Evolutionary conservation across 2,113 vertebrate genomes (phyloP), one percentile per base, ranked within the genome.

Genomic region (Sebastes fasciatus): DNA sequence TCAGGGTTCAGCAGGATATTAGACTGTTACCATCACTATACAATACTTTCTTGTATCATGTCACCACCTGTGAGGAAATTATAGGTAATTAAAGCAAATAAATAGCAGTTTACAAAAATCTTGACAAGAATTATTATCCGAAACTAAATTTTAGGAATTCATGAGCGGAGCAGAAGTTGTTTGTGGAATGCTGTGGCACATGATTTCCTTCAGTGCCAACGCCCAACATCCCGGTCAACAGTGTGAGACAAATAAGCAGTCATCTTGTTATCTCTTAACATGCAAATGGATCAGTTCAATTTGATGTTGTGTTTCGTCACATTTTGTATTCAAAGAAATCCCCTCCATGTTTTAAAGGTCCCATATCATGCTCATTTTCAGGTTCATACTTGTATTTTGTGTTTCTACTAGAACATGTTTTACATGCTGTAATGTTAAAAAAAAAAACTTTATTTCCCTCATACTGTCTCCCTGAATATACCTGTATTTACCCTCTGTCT

Each of bases 181-280:
- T 90, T 91, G 89, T 92, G 79, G 86, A 89, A 88, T 85, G 80
- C 82, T 66, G 21, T 80, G 80, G 70, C 83, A 80, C 62, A 86
- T 90, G 73, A 91, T 80, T 87, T 88, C 89, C 84, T 72, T 40
- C n/a, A 6, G 6, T 65, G 83, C 74, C 73, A 57, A 0, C 58
- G 43, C 78, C 67, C 90, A 43, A 26, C 84, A 62, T 63, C 57
- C 76, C 81, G 70, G 58, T 64, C 74, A 84, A 84, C 21, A 79
- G 91, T 85, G 88, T 87, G 88, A 91, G 86, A 90, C 91, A 90
- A 93, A 94, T 80, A 85, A 88, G 86, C 79, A 75, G 81, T 81
- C 88, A 72, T 92, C 86, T 91, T 91, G 87, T 93, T 92, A 94
- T 94, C 93, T 92, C 82, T 7, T 55, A 43, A 66, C 57, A 63